Percentiles rank a stretch among this genome's conserved stretches.
phyloP scores from a whole-genome alignment of 2,888 invertebrate species.

The Suillia variegata region DNA sequence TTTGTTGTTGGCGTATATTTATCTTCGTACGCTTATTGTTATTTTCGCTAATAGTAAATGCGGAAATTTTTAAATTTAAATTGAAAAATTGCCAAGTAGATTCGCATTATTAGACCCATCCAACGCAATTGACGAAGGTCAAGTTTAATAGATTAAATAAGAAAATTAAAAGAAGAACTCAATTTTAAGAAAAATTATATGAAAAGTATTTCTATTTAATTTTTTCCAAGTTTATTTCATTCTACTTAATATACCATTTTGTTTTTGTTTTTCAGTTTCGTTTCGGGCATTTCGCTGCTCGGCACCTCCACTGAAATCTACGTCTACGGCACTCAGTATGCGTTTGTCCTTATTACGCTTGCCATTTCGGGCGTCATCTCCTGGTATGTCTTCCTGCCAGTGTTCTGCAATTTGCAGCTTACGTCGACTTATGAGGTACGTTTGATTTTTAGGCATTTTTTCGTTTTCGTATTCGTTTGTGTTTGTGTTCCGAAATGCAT shows the following conservation, averaged over 20 bases:
- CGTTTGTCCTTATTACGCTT: conserved; percentile 63
- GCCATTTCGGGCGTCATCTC: conserved; percentile 64
- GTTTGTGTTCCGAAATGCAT: neutral
- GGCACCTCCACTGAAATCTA: conserved; percentile 81
- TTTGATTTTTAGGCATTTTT: conserved; percentile 5
- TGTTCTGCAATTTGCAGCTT: conserved; percentile 71
- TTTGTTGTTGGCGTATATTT: too few relatives aligned
- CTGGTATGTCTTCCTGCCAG: conserved; percentile 70
- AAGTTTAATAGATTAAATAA: neutral
- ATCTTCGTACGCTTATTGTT: too few relatives aligned
- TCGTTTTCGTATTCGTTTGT: neutral
- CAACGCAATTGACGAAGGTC: neutral
- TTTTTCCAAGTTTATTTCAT: neutral
- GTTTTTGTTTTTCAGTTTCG: conserved; percentile 63
- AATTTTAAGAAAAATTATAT: neutral
- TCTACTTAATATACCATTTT: neutral
- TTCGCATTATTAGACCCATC: too few relatives aligned
- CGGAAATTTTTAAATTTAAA: too few relatives aligned
- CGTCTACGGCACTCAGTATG: conserved; percentile 76
- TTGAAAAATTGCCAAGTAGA: too few relatives aligned
- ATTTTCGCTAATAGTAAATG: too few relatives aligned
- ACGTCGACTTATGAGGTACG: conserved; percentile 78
- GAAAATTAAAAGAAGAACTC: neutral
- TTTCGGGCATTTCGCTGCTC: conserved; percentile 77
- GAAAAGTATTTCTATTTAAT: neutral